These are phyloP conservation scores for Meda fulgida DNA, from an alignment of 2,797 vertebrate genomes.

Conservation along the genomic window DNA sequence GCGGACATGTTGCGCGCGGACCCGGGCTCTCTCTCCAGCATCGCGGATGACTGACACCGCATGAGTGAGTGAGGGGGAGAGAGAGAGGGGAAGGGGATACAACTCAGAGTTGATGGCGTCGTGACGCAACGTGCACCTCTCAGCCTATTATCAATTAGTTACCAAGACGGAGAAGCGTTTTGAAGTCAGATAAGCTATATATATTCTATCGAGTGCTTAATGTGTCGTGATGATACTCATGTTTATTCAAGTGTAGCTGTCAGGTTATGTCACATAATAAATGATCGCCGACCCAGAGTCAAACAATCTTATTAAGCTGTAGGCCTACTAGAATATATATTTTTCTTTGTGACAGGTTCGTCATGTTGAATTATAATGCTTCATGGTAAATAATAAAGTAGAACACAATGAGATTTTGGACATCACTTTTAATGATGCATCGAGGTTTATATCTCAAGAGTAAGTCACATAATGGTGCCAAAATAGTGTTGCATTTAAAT, in stretches of 20 bases:
- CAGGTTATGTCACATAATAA: background rate
- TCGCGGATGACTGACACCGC: conserved; percentile 22
- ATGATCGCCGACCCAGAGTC: background rate
- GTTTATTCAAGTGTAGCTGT: background rate
- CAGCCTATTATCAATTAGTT: conserved; percentile 18
- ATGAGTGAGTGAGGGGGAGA: background rate
- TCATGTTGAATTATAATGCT: background rate
- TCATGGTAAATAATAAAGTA: background rate
- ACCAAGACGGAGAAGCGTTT: conserved; percentile 6
- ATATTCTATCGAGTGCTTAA: background rate
- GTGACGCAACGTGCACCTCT: conserved; percentile 29
- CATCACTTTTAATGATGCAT: background rate
- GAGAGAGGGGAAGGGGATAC: background rate
- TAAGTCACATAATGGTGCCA: background rate
- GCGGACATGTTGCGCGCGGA: conserved; percentile 79
- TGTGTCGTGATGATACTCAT: background rate
- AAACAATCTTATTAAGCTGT: background rate
- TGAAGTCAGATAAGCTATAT: background rate
- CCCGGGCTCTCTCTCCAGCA: conserved; percentile 30
- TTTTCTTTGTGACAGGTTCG: background rate
- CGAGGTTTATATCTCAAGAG: background rate
- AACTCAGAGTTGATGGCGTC: background rate
- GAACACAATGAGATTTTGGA: background rate
- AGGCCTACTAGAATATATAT: too few species aligned
- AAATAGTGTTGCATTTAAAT: background rate